These are phyloP conservation scores for Ameiurus melas DNA, from an alignment of 2,113 vertebrate species.

Conservation along the genomic window DNA sequence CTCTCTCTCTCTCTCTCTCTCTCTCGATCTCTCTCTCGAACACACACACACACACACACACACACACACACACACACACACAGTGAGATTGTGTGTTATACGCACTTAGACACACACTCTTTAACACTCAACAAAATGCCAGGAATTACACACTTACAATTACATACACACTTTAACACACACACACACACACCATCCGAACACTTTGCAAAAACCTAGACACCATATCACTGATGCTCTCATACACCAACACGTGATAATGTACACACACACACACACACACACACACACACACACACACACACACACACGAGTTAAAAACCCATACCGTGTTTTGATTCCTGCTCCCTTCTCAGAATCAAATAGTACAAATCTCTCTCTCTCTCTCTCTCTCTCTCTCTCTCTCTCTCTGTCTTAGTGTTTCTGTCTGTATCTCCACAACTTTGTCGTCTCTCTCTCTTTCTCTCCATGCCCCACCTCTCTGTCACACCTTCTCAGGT, in stretches of 20 bases:
- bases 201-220: too few relatives aligned
- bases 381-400: too few relatives aligned
- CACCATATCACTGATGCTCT: background rate
- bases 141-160: background rate
- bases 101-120: background rate
- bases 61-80: background rate
- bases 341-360: background rate
- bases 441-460: background rate
- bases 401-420: background rate
- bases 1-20: too few relatives aligned
- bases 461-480: conserved; percentile 29
- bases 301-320: background rate
- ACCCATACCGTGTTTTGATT: conserved; percentile 20
- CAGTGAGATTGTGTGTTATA: background rate
- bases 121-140: background rate
- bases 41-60: too few relatives aligned
- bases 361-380: background rate
- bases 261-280: background rate
- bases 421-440: background rate
- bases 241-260: background rate
- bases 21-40: too few relatives aligned
- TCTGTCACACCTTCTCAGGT: conserved; percentile 75
- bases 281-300: background rate
- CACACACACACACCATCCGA: background rate
- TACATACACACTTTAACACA: background rate